Conservation (phyloP, 1,140 invertebrate species). For the Pseudobourletiella spinata region DNA sequence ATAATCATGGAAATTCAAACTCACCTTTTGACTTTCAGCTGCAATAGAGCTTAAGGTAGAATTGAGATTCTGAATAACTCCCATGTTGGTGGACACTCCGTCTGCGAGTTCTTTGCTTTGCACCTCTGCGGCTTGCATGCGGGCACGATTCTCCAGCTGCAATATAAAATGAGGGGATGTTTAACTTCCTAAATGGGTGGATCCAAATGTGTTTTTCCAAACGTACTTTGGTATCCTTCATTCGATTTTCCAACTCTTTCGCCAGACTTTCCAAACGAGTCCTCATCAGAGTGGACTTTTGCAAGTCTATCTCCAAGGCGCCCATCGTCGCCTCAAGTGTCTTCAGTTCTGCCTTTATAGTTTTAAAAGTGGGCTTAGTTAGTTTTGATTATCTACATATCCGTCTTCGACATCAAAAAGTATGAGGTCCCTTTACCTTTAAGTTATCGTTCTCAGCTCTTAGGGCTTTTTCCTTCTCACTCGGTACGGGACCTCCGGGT, state of each 20-base stretch:
- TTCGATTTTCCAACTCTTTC: constrained; percentile 31
- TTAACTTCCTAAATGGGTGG: no score
- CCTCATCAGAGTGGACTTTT: constrained; percentile 19
- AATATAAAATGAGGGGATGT: no score
- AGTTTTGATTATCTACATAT: no score
- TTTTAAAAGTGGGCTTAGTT: neutral
- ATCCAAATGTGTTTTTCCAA: no score
- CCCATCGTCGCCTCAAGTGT: constrained; percentile 19
- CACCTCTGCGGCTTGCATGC: constrained; percentile 24
- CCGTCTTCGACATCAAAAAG: no score
- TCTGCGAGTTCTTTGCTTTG: constrained; percentile 24
- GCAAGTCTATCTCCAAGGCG: constrained; percentile 16
- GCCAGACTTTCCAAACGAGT: constrained; percentile 27
- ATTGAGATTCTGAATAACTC: constrained; percentile 27
- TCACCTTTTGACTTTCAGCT: constrained; percentile 7
- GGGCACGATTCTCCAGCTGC: constrained; percentile 23
- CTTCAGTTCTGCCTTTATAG: constrained; percentile 14
- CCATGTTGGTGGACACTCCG: constrained; percentile 28
- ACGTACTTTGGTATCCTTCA: constrained; percentile 29
- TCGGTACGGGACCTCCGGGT: neutral
- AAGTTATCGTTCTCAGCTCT: constrained; percentile 12
- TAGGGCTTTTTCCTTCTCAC: constrained; percentile 20
- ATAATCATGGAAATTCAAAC: no score
- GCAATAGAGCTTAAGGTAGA: constrained; percentile 14
- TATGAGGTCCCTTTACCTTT: no score